A percentile compares a stretch with the other conserved stretches of the same genome.
These are phyloP conservation scores for Penaeus japonicus DNA, from an alignment of 1,140 invertebrate species.

Conservation along the genomic window DNA sequence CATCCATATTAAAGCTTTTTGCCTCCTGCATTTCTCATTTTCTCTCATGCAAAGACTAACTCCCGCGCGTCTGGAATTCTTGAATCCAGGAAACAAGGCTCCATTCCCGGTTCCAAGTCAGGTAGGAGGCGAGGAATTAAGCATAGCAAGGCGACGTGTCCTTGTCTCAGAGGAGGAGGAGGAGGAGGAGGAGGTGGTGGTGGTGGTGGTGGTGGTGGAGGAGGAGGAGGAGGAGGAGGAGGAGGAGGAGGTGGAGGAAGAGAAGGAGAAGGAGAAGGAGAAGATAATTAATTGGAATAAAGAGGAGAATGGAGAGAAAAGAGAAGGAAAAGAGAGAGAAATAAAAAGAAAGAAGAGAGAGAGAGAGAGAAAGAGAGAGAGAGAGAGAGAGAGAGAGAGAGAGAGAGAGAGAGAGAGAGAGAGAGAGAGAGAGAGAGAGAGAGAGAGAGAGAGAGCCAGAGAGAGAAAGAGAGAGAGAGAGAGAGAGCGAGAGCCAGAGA, in stretches of 20 bases:
- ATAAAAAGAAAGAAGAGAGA: background rate
- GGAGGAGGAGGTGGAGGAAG: background rate
- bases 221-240: background rate
- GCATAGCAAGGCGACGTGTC: too few relatives aligned
- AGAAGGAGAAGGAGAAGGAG: background rate
- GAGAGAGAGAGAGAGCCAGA: background rate
- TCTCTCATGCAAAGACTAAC: too few relatives aligned
- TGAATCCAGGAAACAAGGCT: too few relatives aligned
- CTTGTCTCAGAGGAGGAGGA: too few relatives aligned
- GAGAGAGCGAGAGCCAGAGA: background rate
- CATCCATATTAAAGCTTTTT: too few relatives aligned
- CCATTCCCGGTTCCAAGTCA: too few relatives aligned
- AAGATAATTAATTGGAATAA: too few relatives aligned
- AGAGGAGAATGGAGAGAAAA: background rate
- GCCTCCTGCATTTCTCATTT: too few relatives aligned
- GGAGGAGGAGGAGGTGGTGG: background rate
- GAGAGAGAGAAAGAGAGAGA: slow-evolving; percentile 10
- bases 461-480: background rate
- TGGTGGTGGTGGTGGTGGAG: background rate
- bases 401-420: background rate
- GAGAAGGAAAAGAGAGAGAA: background rate
- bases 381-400: slow-evolving; percentile 9
- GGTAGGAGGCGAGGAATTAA: too few relatives aligned
- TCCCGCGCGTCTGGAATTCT: too few relatives aligned
- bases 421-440: too few relatives aligned